Conservation (phyloP, 2,113 vertebrate species). For the Calidris pygmaea region DNA sequence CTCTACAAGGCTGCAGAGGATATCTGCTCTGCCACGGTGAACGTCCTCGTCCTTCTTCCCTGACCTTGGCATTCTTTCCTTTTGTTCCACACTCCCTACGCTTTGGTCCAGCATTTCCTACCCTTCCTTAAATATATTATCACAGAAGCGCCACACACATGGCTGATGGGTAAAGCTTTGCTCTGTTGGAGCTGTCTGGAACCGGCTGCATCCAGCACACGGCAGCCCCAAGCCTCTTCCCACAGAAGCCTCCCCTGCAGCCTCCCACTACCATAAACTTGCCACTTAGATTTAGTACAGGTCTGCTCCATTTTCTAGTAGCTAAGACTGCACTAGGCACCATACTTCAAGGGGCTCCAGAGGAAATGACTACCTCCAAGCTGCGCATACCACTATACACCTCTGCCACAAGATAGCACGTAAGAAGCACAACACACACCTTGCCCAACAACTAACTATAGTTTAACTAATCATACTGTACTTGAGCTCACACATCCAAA, state of each 20-base stretch:
- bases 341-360: neutral
- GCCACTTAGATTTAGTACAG: neutral
- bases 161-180: neutral
- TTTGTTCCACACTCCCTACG: neutral
- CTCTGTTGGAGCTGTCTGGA: neutral
- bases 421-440: accelerated
- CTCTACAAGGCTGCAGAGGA: neutral
- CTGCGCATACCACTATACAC: neutral
- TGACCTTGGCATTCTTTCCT: neutral
- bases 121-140: neutral
- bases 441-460: neutral
- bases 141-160: neutral
- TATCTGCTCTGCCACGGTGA: neutral
- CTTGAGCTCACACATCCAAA: neutral
- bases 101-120: neutral
- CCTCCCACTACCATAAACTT: neutral
- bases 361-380: neutral
- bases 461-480: neutral
- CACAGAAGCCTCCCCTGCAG: neutral
- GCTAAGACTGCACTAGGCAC: neutral
- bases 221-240: neutral
- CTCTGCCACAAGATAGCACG: neutral
- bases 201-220: neutral
- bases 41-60: neutral
- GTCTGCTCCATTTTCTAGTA: neutral